Conservation (phyloP, 64 coral and sea anemone species). For the Trachythela sp. region DNA sequence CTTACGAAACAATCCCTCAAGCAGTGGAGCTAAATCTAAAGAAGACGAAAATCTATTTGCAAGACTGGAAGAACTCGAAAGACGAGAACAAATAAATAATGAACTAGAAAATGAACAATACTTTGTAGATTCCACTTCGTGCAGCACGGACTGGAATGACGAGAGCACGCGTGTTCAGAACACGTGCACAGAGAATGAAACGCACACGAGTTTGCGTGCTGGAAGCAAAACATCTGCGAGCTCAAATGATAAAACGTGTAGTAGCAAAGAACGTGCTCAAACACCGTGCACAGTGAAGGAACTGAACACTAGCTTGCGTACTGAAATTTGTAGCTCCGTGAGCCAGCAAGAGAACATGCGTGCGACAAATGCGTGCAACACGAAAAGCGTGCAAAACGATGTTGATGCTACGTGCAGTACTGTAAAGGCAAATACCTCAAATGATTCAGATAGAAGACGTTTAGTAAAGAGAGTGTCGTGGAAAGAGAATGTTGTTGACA, state of each 20-base stretch:
- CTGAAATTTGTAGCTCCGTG: neutral
- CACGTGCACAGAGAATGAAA: too few species aligned
- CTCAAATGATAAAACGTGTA: too few species aligned
- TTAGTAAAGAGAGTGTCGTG: neutral
- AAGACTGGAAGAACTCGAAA: slow-evolving; percentile 57
- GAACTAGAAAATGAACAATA: slow-evolving; percentile 42
- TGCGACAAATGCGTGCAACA: neutral
- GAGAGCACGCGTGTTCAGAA: neutral
- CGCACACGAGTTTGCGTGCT: neutral
- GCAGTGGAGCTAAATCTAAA: neutral
- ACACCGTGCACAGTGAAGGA: neutral
- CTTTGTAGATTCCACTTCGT: neutral
- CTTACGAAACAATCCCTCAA: neutral
- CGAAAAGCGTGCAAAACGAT: neutral
- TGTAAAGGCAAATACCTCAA: neutral
- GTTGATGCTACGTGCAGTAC: neutral
- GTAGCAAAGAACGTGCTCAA: too few species aligned
- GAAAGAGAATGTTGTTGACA: slow-evolving; percentile 1
- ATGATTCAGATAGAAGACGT: neutral
- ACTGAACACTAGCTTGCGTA: neutral
- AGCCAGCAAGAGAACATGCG: neutral
- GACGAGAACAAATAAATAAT: slow-evolving; percentile 42
- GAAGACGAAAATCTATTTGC: slow-evolving; percentile 51
- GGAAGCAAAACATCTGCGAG: neutral
- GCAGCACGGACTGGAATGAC: neutral